phyloP scores from a whole-genome alignment of 2,797 vertebrate species.

The Astyanax mexicanus region DNA sequence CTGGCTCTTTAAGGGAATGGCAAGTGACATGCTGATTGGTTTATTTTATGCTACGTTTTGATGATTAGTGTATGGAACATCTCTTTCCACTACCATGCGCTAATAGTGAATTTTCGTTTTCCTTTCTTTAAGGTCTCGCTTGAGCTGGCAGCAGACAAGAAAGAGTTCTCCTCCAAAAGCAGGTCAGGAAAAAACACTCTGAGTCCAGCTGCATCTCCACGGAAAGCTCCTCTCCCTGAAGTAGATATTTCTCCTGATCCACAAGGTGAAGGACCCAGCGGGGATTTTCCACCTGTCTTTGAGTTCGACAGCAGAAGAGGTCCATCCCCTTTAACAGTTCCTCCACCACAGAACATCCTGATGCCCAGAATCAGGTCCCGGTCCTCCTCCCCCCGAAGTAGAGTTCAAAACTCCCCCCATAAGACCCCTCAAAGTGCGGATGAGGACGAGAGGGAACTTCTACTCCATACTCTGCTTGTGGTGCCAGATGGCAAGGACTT shows the following conservation, averaged over 20 bases:
- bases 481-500: constrained; percentile 91
- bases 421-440: constrained; percentile 13
- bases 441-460: constrained; percentile 69
- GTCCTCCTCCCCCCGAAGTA: constrained; percentile 9
- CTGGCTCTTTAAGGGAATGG: no score
- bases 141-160: constrained; percentile 78
- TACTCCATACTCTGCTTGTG: constrained; percentile 90
- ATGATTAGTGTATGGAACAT: no score
- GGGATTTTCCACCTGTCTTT: constrained; percentile 24
- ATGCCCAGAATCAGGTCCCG: constrained; percentile 11
- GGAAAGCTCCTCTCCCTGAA: constrained; percentile 45
- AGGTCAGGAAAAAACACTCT: constrained; percentile 38
- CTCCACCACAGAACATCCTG: constrained; percentile 47
- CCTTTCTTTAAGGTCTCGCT: constrained; percentile 85
- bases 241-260: constrained; percentile 27
- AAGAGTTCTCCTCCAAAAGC: constrained; percentile 65
- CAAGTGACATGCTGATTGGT: no score
- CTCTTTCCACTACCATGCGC: no score
- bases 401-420: constrained; percentile 37
- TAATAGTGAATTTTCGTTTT: no score
- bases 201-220: constrained; percentile 50
- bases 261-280: constrained; percentile 31
- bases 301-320: constrained; percentile 47
- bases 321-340: neutral
- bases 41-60: no score